Conservation (phyloP, 2,888 invertebrate species). For the Eupithecia vulgata region DNA sequence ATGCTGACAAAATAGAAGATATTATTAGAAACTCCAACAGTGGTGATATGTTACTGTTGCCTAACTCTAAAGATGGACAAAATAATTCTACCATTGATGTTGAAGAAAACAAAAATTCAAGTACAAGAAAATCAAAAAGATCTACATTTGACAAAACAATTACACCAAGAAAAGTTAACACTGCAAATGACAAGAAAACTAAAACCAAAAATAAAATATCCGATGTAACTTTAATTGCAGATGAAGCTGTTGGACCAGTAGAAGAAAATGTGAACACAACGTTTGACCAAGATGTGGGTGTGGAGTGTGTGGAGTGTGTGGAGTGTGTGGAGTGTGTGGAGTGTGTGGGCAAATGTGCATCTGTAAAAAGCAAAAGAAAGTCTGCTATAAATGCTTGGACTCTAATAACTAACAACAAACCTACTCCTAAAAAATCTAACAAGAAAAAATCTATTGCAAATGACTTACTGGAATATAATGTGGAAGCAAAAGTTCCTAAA, state of each 20-base stretch:
- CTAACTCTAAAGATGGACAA: constrained; percentile 10
- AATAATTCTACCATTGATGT: constrained; percentile 30
- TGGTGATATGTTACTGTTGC: constrained; percentile 2
- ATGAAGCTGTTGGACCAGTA: neutral
- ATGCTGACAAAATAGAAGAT: constrained; percentile 9
- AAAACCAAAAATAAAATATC: too few species aligned
- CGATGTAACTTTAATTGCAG: neutral
- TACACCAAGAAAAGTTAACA: constrained; percentile 23
- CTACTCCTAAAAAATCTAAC: neutral
- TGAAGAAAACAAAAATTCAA: constrained; percentile 26
- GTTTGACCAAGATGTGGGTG: neutral
- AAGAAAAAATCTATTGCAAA: constrained; percentile 9
- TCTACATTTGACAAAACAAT: constrained; percentile 39
- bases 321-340: too few species aligned
- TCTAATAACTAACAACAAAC: constrained; percentile 2
- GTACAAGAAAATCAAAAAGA: constrained; percentile 37
- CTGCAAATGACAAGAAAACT: constrained; percentile 15
- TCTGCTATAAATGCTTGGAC: constrained; percentile 6
- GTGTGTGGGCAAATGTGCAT: too few species aligned
- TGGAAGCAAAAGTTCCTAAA: neutral
- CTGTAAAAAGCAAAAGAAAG: constrained; percentile 6
- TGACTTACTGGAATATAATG: neutral
- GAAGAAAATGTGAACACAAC: neutral
- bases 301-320: too few species aligned
- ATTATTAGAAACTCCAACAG: constrained; percentile 25